A percentile compares a stretch with the other conserved stretches of the same genome.
Conservation (phyloP, 2,113 vertebrate species). For the Cricetomys ansorgei region DNA sequence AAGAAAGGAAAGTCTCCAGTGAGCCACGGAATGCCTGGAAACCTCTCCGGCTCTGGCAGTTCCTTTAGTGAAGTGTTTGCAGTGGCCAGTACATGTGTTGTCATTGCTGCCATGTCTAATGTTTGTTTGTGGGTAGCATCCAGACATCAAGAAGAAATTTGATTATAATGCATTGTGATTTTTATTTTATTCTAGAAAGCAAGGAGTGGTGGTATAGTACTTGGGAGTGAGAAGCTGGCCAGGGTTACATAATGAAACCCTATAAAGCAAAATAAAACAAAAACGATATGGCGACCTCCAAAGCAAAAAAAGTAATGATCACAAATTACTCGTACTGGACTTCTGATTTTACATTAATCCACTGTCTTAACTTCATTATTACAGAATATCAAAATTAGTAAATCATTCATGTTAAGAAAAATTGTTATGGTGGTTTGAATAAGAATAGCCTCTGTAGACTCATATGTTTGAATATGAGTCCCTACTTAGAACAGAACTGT, state of each 20-base stretch:
- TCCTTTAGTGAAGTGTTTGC: constrained; percentile 21
- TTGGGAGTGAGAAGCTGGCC: not conserved
- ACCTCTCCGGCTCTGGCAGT: not conserved
- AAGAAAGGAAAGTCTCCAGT: constrained; percentile 7
- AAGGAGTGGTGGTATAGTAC: not conserved
- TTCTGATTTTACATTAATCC: constrained; percentile 48
- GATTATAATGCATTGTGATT: not conserved
- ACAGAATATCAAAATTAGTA: constrained; percentile 44
- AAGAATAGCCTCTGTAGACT: not conserved
- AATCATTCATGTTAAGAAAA: not conserved
- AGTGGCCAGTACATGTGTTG: not conserved
- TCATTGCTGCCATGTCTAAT: not conserved
- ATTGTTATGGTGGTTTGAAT: not conserved
- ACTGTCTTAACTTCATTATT: constrained; percentile 25
- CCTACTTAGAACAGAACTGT: not conserved
- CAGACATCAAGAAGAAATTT: not conserved
- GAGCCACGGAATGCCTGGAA: constrained; percentile 21
- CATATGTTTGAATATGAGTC: not conserved
- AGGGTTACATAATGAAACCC: not conserved
- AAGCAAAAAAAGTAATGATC: not conserved
- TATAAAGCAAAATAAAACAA: not conserved
- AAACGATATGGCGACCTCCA: not conserved
- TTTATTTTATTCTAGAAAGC: not conserved
- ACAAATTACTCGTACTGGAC: not conserved
- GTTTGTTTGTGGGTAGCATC: not conserved